A percentile compares a stretch with the other conserved stretches of the same genome.
phyloP scores from a whole-genome alignment of 2,888 invertebrate species.

The Philereme vetulata region DNA sequence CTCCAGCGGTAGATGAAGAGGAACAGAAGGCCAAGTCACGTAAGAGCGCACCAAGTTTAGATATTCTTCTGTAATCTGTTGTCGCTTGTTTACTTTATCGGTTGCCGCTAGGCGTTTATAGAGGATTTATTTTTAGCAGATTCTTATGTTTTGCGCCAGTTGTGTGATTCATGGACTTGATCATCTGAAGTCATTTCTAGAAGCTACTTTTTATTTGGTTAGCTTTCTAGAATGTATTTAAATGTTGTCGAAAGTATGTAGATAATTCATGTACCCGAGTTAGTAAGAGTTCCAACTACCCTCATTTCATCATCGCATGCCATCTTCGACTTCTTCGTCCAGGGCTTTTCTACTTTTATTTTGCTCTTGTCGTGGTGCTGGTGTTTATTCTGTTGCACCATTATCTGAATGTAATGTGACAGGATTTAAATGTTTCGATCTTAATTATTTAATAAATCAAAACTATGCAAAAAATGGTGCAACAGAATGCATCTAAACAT shows the following conservation, averaged over 20 bases:
- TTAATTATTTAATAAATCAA: too few relatives aligned
- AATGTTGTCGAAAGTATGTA: background rate
- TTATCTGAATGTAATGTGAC: too few relatives aligned
- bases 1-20: slow-evolving; percentile 48
- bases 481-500: too few relatives aligned
- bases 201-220: slow-evolving; percentile 16
- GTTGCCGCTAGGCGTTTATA: slow-evolving; percentile 33
- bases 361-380: too few relatives aligned
- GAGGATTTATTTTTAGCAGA: slow-evolving; percentile 41
- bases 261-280: background rate
- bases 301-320: slow-evolving; percentile 15
- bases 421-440: too few relatives aligned
- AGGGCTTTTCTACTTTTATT: background rate
- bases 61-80: slow-evolving; percentile 43
- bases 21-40: slow-evolving; percentile 60
- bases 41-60: slow-evolving; percentile 61
- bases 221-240: background rate
- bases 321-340: background rate
- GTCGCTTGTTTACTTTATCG: slow-evolving; percentile 56
- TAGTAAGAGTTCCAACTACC: slow-evolving; percentile 6
- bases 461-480: too few relatives aligned
- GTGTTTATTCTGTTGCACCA: too few relatives aligned
- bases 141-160: slow-evolving; percentile 46
- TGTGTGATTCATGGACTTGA: slow-evolving; percentile 59
- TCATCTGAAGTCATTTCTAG: slow-evolving; percentile 19